These are phyloP conservation scores for Semnornis frantzii DNA, from an alignment of 2,113 vertebrate species.

Conservation along the genomic window DNA sequence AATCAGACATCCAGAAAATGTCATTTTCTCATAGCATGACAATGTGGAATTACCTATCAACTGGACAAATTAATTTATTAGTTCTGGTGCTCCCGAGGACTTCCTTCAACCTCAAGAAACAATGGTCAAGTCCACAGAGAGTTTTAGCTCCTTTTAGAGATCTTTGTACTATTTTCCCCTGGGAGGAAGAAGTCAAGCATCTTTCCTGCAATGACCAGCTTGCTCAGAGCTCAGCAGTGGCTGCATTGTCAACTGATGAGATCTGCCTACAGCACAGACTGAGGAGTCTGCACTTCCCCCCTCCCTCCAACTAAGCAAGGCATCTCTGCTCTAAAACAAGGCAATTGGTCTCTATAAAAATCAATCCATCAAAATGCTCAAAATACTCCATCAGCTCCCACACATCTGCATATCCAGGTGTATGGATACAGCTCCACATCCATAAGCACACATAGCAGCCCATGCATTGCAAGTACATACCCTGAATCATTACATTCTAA, in stretches of 20 bases:
- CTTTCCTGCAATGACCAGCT: background rate
- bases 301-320: background rate
- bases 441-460: background rate
- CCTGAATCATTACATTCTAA: background rate
- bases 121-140: background rate
- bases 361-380: background rate
- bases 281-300: background rate
- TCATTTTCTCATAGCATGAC: background rate
- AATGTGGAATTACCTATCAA: background rate
- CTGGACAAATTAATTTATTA: background rate
- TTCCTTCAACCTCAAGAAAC: background rate
- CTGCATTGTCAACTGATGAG: slow-evolving; percentile 22
- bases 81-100: background rate
- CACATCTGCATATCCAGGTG: background rate
- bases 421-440: background rate
- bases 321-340: background rate
- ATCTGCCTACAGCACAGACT: background rate
- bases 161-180: background rate
- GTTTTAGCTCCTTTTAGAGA: background rate
- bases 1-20: background rate
- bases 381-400: background rate
- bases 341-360: background rate
- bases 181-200: background rate
- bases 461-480: background rate
- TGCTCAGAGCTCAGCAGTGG: slow-evolving; percentile 35